Percentiles rank a stretch among this genome's conserved stretches.
Conservation (phyloP, 2,113 vertebrate species). For the Poecilia latipinna region DNA sequence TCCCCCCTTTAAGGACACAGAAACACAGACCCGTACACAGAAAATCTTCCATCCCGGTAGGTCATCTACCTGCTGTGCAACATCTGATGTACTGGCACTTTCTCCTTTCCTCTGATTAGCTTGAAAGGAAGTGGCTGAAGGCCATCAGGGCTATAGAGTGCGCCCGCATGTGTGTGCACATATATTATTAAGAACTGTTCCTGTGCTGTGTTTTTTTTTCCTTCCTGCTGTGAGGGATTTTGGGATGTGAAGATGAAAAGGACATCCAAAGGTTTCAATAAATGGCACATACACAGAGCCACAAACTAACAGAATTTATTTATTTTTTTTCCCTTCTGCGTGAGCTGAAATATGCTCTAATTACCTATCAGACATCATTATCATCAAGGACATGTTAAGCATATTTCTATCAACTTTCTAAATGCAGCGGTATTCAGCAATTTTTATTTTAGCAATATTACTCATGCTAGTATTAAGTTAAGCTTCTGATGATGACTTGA, state of each 20-base stretch:
- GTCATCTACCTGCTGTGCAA: conserved; percentile 47
- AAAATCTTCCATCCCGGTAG: conserved; percentile 26
- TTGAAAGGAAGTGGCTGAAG: conserved; percentile 55
- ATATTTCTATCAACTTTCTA: neutral
- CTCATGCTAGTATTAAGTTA: neutral
- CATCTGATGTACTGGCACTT: conserved; percentile 44
- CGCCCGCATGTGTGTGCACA: conserved; percentile 10
- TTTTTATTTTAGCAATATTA: neutral
- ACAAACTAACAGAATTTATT: neutral
- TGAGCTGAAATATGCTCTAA: conserved; percentile 31
- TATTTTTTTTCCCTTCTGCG: neutral
- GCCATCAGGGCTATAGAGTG: conserved; percentile 19
- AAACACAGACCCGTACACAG: neutral
- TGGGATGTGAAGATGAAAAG: conserved; percentile 45
- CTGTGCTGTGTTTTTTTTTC: conserved; percentile 18
- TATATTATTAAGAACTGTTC: conserved; percentile 27
- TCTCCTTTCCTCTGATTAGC: conserved; percentile 57
- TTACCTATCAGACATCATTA: conserved; percentile 45
- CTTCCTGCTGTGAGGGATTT: conserved; percentile 48
- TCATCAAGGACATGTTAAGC: neutral
- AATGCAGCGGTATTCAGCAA: neutral
- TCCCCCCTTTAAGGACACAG: neutral
- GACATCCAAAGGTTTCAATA: conserved; percentile 30
- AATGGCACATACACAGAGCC: neutral
- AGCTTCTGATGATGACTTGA: neutral